Percentiles rank a stretch among this genome's conserved stretches.
These are phyloP conservation scores for Sphaerophoria rueppellii DNA, from an alignment of 2,888 invertebrate genomes.

Conservation along the genomic window DNA sequence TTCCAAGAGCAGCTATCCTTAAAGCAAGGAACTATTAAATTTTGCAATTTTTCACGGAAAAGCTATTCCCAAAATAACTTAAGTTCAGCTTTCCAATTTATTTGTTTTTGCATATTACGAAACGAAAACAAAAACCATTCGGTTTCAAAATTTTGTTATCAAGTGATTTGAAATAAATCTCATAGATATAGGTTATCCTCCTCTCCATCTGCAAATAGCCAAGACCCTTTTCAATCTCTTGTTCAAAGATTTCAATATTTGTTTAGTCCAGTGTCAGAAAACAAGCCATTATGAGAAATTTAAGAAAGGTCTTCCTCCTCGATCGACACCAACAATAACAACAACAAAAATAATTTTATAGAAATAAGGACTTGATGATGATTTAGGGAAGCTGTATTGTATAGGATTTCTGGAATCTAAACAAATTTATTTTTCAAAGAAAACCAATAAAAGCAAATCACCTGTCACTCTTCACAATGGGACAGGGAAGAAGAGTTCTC, in stretches of 20 bases:
- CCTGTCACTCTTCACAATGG: constrained; percentile 11
- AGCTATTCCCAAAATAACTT: too few species aligned
- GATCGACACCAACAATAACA: neutral
- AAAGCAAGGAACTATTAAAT: too few species aligned
- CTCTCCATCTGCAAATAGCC: neutral
- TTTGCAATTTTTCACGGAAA: too few species aligned
- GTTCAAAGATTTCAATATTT: constrained; percentile 15
- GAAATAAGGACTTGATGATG: neutral
- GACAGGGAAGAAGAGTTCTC: neutral
- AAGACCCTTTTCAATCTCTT: neutral
- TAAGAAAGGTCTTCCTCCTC: neutral
- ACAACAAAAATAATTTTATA: neutral
- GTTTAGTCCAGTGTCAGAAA: constrained; percentile 9
- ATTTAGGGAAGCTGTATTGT: neutral
- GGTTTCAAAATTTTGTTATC: neutral
- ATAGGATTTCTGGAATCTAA: neutral
- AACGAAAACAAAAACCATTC: neutral
- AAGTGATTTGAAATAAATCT: neutral
- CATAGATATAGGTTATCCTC: neutral
- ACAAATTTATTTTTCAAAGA: constrained; percentile 27
- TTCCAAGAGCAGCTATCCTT: too few species aligned
- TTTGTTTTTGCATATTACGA: too few species aligned
- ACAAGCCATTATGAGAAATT: constrained; percentile 5
- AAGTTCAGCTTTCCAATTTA: too few species aligned
- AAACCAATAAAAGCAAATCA: constrained; percentile 36